A percentile compares a stretch with the other conserved stretches of the same genome.
phyloP scores from a whole-genome alignment of 2,113 vertebrate species.

The Nyctibius bracteatus region DNA sequence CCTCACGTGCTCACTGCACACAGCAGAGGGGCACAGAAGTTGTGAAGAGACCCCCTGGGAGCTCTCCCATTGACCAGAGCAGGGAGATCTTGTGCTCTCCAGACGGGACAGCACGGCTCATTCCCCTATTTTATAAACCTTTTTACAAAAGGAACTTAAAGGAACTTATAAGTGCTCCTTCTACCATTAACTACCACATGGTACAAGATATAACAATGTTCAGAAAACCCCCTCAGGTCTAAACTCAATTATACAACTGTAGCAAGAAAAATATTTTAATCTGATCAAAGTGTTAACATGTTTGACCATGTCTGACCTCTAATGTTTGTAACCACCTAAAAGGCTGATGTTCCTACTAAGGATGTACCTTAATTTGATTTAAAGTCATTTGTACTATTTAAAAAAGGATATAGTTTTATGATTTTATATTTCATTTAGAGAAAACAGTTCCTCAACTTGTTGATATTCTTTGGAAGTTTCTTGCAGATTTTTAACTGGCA shows the following conservation, averaged over 20 bases:
- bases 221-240: conserved; percentile 68
- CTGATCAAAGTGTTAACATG: conserved; percentile 74
- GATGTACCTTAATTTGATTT: conserved; percentile 65
- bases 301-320: conserved; percentile 71
- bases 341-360: conserved; percentile 45
- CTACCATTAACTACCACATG: conserved; percentile 39
- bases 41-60: not conserved
- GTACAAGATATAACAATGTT: conserved; percentile 70
- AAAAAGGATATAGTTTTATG: conserved; percentile 64
- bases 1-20: not conserved
- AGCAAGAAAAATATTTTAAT: conserved; percentile 69
- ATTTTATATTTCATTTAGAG: conserved; percentile 45
- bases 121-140: not conserved
- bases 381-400: conserved; percentile 70
- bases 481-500: not conserved
- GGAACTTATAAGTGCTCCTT: conserved; percentile 28
- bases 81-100: not conserved
- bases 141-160: conserved; percentile 40
- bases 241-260: conserved; percentile 67
- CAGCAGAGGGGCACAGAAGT: not conserved
- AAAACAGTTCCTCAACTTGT: conserved; percentile 8
- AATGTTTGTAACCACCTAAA: conserved; percentile 69
- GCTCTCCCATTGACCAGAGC: not conserved
- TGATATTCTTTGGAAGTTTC: conserved; percentile 16
- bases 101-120: not conserved